Base-by-base conservation (phyloP, 2,113 vertebrate species). In the Okapia johnstoni region DNA sequence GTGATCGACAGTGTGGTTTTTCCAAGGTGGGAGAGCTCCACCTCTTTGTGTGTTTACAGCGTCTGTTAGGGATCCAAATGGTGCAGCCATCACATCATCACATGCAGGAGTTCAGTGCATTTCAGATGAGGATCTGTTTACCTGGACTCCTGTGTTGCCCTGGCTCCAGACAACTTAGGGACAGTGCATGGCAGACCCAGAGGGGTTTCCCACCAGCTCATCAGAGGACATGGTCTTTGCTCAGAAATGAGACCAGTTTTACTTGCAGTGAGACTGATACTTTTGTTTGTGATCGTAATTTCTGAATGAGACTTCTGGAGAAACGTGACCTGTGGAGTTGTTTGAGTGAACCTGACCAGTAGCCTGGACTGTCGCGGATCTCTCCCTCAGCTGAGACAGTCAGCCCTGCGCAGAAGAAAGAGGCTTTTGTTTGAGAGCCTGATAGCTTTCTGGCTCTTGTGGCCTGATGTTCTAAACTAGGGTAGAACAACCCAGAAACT, bases 401-500 rank as follows among this genome's bases (percentile, higher is more conserved):
- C 3, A 6, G 60, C 63, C 60, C 88, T 55, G 28, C 26, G 57
- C 81, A 46, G 70, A 94, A 98, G 96, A 97, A 94, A 96, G 93
- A 61, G 46, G 85, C 88, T 80, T 96, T 93, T 93, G 85, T 95
- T 19, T 70, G 85, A 84, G 60, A 77, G 60, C 36, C 7, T 4
- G 12, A 55, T 66, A 25, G 90, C 48, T 16, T 93, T 90, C 95
- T 33, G 28, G 58, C 36, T 25, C 11, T 12, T 46, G 50, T 76
- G 54, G 21, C 50, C 36, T 2, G 2, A 25, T 9, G 1, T 55
- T 85, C 92, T 16, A 1, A n/a, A 19, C 55, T 26, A 5, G 54
- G 50, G 21, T 23, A 43, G 55, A 61, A 54, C 3, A 36, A 40
- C 60, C 52, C 58, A 70, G 86, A 5, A 1, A 3, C n/a, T 21